Evolutionary conservation across 2,888 invertebrate species (phyloP).

Genomic region (Zaprionus lineosus): DNA sequence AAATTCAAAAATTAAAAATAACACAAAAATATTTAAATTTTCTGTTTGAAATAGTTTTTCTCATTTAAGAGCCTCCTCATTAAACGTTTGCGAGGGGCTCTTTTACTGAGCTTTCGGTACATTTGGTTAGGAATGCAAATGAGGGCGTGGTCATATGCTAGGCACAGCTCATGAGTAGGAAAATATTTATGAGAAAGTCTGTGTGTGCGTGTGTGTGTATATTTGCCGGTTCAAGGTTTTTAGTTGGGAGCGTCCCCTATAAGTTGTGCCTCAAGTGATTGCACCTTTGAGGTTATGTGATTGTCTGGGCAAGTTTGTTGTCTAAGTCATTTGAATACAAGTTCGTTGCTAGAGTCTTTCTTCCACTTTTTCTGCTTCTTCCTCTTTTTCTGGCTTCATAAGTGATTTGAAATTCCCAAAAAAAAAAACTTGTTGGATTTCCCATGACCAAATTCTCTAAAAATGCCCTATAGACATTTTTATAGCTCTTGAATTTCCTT

Average conservation of each 20-base stretch:
- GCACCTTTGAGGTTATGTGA: constrained; percentile 7
- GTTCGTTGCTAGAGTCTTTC: constrained; percentile 45
- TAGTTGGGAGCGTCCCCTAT: no score
- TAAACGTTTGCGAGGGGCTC: no score
- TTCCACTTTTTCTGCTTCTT: not conserved
- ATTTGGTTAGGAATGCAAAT: constrained; percentile 35
- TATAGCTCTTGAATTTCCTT: constrained; percentile 50
- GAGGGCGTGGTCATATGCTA: constrained; percentile 25
- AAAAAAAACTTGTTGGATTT: constrained; percentile 27
- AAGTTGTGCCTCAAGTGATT: not conserved
- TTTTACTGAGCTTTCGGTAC: no score
- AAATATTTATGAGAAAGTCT: constrained; percentile 12
- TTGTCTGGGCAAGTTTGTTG: constrained; percentile 4
- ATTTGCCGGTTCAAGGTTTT: constrained; percentile 25
- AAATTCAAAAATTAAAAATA: no score
- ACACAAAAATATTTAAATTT: no score
- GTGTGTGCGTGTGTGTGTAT: constrained; percentile 6
- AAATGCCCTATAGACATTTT: constrained; percentile 17
- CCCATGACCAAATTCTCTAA: constrained; percentile 51
- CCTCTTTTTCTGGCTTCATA: constrained; percentile 6
- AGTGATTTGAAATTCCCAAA: constrained; percentile 34
- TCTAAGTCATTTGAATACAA: constrained; percentile 11
- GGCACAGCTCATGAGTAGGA: not conserved
- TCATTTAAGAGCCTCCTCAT: no score
- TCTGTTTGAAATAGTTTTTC: no score